Evolutionary conservation across 2,797 vertebrate species (phyloP), one percentile per base, ranked within the genome.

Genomic region (Cygnus olor): DNA sequence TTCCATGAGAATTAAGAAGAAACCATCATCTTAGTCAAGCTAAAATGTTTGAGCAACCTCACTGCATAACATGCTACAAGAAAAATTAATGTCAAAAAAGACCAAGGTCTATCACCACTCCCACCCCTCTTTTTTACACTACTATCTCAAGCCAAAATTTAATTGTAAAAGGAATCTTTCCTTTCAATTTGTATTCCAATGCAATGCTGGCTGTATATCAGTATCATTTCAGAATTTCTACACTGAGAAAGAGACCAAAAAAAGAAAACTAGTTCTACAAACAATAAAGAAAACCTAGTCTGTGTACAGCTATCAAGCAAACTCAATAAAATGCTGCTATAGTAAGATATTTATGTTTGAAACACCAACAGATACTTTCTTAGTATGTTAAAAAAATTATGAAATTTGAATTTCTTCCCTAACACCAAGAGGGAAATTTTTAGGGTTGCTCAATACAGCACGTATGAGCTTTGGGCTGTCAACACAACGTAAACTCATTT

Each of bases 171-270:
- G 17, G 58, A 56, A 89, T 49, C 57, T 74, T 77, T 53, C 60
- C 56, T 49, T 54, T 81, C 68, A n/a, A 57, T 96, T 93, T 83
- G 58, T 68, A 88, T 94, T 95, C 61, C 77, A 90, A n/a, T 42
- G 19, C 22, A 40, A 36, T 4, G 22, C 2, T 63, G 12, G 42
- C 32, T 16, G 1, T 30, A 36, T 12, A 56, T 32, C 81, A 70
- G 17, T 45, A 32, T 8, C 13, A 4, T 17, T 69, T 82, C 18
- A 14, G 40, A 3, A 16, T 54, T 89, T 80, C 47, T 60, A 44
- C 56, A 78, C 18, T 11, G 32, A 84, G 10, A 34, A 30, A 49
- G 14, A 83, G 34, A 82, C 6, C 14, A 90, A 73, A n/a, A 22
- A 65, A 49, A 49, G n/a, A 89, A 70, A 38, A 38, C 51, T 7